Evolutionary conservation across 2,797 vertebrate species (phyloP).

Genomic region (Calcarius lapponicus): DNA sequence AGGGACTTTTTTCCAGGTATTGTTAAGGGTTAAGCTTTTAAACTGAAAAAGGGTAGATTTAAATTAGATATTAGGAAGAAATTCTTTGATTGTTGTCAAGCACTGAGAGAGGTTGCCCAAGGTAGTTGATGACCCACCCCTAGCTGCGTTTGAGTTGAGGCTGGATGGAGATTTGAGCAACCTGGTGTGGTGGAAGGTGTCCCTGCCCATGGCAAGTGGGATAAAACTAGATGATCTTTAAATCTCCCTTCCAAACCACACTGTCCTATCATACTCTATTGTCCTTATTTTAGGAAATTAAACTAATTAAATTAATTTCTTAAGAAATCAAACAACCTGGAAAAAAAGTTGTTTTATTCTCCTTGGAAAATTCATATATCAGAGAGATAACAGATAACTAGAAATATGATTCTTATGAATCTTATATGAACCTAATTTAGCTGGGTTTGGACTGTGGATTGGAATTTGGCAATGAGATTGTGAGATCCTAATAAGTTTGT

Average conservation of each 20-base stretch:
- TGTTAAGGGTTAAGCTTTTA: rapidly evolving
- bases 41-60: background rate
- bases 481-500: background rate
- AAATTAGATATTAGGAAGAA: background rate
- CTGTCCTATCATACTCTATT: background rate
- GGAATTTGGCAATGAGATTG: background rate
- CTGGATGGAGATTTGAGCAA: background rate
- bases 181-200: background rate
- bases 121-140: rapidly evolving
- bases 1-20: background rate
- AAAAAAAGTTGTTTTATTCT: background rate
- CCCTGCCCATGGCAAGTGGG: background rate
- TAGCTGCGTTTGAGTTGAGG: background rate
- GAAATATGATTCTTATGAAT: background rate
- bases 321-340: background rate
- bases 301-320: background rate
- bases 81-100: background rate
- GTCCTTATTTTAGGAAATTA: background rate
- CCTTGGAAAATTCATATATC: background rate
- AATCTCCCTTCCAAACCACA: background rate
- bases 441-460: background rate
- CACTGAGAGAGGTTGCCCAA: background rate
- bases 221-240: background rate
- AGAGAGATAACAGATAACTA: background rate
- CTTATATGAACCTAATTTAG: background rate